Base-by-base conservation (phyloP, 2,888 invertebrate species). In the Crioceris asparagi region DNA sequence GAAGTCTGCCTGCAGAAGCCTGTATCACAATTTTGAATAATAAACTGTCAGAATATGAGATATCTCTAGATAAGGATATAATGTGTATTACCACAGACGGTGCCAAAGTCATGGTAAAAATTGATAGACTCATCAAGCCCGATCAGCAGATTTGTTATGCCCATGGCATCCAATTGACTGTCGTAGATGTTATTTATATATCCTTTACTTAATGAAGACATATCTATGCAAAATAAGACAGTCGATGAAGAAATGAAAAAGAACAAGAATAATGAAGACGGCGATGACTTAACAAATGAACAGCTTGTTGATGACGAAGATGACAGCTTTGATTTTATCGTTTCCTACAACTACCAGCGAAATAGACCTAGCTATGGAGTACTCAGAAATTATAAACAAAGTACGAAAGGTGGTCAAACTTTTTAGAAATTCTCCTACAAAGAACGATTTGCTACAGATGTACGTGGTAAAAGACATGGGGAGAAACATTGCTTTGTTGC, bases 91-190 rank as follows among this genome's bases (percentile, higher is more conserved):
- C 29, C 10, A 29, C 12, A 6, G 29, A 12, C 4, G 14, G 14
- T 12, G 50, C 54, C 14, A 44, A 37, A 36, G 51, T 54, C 4
- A 55, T 54, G 53, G 38, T 32, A n/a, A 56, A 56, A 32, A 14
- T 52, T 4, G 54, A 52, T 8, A 39, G 37, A 12, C 38, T 49
- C 35, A 48, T 54, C 11, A 7, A 26, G 21, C 40, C 47, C n/a
- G 8, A 35, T 36, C 51, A 54, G n/a, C 52, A 53, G 40, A 29
- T 41, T 8, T 41, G 41, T 30, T 41, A 38, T 26, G 41, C 41
- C 10, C 41, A 41, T 32, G 35, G 38, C 4, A 16, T 39, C 11
- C 32, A 35, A 11, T 11, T 27, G 27, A 11, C 27, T 27, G 27
- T 27, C 5, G 5, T 27, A n/a, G 7, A 27, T 11, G 12, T 5